These are phyloP conservation scores for Callyntrura sp. DNA, from an alignment of 2,888 invertebrate species.

Conservation along the genomic window DNA sequence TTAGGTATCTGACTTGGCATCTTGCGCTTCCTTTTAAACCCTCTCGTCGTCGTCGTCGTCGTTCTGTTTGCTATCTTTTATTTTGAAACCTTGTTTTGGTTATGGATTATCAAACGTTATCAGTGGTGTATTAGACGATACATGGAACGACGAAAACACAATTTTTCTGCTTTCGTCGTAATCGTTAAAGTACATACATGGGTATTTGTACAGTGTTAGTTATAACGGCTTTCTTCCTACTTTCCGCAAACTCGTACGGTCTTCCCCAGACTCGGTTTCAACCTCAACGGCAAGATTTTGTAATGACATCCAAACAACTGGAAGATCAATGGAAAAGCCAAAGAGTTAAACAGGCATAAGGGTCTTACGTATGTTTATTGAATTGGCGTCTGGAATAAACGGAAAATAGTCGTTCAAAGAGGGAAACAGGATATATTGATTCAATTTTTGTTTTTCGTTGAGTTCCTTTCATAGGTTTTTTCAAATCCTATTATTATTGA, in stretches of 20 bases:
- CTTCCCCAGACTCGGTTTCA: not conserved
- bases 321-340: not conserved
- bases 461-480: not conserved
- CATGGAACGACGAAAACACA: not conserved
- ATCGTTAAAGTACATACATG: not conserved
- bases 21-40: not conserved
- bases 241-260: not conserved
- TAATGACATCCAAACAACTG: not conserved
- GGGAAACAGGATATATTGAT: not conserved
- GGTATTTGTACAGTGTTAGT: not conserved
- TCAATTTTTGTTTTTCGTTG: constrained; percentile 31
- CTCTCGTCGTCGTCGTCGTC: not conserved
- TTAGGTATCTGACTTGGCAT: constrained; percentile 8
- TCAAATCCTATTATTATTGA: constrained; percentile 20
- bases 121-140: not conserved
- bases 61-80: not conserved
- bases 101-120: constrained; percentile 20
- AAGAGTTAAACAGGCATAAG: not conserved
- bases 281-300: not conserved
- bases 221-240: not conserved
- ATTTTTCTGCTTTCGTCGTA: not conserved
- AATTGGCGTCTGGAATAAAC: not conserved
- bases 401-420: not conserved
- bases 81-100: constrained; percentile 5
- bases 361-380: not conserved